Conservation (phyloP, 2,888 invertebrate species). For the Perdita meconis region DNA sequence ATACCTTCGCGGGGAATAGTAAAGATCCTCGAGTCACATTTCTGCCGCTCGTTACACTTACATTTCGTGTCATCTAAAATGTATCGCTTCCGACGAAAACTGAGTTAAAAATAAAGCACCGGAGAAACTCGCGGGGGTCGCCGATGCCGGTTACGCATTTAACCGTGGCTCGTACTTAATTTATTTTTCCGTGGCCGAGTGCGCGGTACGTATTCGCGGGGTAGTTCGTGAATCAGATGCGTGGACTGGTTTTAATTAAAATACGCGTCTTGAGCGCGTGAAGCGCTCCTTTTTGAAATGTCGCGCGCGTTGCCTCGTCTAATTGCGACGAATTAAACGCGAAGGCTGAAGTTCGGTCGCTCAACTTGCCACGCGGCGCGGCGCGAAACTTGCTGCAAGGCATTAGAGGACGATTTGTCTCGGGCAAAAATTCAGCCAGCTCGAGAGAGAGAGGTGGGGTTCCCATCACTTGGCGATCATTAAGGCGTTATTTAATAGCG, state of each 20-base stretch:
- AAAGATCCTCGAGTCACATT: no score
- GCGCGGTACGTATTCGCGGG: neutral
- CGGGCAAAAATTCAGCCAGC: neutral
- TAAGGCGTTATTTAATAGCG: slow-evolving; percentile 43
- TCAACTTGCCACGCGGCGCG: neutral
- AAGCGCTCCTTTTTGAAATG: neutral
- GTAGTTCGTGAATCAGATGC: slow-evolving; percentile 11
- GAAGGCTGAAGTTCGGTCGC: slow-evolving; percentile 3
- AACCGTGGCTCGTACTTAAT: slow-evolving; percentile 15
- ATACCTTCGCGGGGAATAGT: no score
- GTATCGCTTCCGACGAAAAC: neutral
- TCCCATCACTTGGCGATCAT: slow-evolving; percentile 31
- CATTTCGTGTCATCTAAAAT: neutral
- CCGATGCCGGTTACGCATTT: slow-evolving; percentile 1
- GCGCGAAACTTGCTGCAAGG: neutral
- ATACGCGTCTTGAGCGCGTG: neutral
- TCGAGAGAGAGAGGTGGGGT: no score
- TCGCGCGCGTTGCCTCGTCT: neutral
- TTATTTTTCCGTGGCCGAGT: no score
- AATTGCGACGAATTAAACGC: slow-evolving; percentile 1
- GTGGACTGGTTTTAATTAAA: slow-evolving; percentile 18
- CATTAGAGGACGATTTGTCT: neutral
- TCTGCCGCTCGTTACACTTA: no score
- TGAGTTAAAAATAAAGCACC: neutral
- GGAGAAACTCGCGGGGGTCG: neutral